phyloP scores from a whole-genome alignment of 2,113 vertebrate genomes.

The Monopterus albus region DNA sequence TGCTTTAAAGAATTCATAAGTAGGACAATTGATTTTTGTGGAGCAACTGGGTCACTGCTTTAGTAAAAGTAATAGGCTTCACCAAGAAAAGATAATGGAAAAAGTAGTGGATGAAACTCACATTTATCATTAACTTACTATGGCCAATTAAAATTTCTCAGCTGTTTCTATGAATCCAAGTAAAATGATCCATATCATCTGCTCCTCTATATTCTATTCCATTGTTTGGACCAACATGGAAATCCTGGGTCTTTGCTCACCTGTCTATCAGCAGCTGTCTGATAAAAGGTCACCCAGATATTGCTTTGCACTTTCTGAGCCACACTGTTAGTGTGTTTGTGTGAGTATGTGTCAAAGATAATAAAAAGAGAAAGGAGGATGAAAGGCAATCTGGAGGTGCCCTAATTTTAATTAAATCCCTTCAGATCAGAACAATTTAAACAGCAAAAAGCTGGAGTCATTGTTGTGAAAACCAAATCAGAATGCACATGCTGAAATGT shows the following conservation, averaged over 20 bases:
- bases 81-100: conserved; percentile 5
- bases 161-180: not conserved
- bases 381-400: not conserved
- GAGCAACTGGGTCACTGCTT: conserved; percentile 26
- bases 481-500: not conserved
- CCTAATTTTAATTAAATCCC: conserved; percentile 5
- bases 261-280: conserved; percentile 15
- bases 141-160: not conserved
- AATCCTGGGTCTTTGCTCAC: conserved; percentile 17
- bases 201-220: not conserved
- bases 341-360: conserved; percentile 18
- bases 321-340: not conserved
- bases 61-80: conserved; percentile 21
- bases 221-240: not conserved
- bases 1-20: conserved; percentile 15
- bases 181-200: not conserved
- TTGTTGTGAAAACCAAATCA: conserved; percentile 21
- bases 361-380: conserved; percentile 13
- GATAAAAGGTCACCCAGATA: conserved; percentile 49
- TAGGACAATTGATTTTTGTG: conserved; percentile 22
- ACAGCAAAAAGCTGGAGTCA: conserved; percentile 19
- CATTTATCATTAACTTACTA: conserved; percentile 15
- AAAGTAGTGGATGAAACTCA: not conserved
- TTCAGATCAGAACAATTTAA: conserved; percentile 23
- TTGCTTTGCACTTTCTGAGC: conserved; percentile 27